These are phyloP conservation scores for Amphiduros pacificus DNA, from an alignment of 2,888 invertebrate genomes.

Conservation along the genomic window DNA sequence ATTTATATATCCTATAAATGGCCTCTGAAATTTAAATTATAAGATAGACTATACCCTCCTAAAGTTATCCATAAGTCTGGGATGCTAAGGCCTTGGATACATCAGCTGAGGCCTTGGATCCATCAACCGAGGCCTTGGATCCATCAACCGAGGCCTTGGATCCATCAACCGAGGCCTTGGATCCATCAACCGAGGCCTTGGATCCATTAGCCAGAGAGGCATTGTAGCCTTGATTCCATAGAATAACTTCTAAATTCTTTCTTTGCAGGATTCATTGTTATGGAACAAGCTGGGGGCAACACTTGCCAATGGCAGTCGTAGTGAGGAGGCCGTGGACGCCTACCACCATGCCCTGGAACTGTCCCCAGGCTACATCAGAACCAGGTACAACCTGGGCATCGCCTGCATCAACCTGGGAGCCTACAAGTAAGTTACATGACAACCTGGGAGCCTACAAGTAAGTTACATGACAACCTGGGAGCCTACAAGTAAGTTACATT, in stretches of 20 bases:
- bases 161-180: too few species aligned
- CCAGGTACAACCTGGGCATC: slow-evolving; percentile 96
- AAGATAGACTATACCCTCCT: too few species aligned
- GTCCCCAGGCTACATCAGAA: slow-evolving; percentile 93
- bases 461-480: too few species aligned
- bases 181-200: too few species aligned
- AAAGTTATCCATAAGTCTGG: too few species aligned
- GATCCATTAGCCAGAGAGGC: too few species aligned
- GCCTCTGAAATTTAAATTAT: not conserved
- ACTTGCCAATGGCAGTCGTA: slow-evolving; percentile 89
- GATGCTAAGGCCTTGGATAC: too few species aligned
- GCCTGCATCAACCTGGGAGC: slow-evolving; percentile 95
- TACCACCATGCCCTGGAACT: slow-evolving; percentile 88
- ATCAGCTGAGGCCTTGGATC: too few species aligned
- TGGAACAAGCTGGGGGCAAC: slow-evolving; percentile 99
- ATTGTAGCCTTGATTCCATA: not conserved
- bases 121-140: too few species aligned
- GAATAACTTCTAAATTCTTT: not conserved
- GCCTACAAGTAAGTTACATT: too few species aligned
- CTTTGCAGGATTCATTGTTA: slow-evolving; percentile 74
- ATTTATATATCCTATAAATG: not conserved
- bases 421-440: slow-evolving; percentile 65
- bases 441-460: too few species aligned
- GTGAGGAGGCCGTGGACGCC: slow-evolving; percentile 95
- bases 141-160: too few species aligned